Base-by-base conservation (phyloP, 64 coral and sea anemone genomes). In the Porites australiensis region DNA sequence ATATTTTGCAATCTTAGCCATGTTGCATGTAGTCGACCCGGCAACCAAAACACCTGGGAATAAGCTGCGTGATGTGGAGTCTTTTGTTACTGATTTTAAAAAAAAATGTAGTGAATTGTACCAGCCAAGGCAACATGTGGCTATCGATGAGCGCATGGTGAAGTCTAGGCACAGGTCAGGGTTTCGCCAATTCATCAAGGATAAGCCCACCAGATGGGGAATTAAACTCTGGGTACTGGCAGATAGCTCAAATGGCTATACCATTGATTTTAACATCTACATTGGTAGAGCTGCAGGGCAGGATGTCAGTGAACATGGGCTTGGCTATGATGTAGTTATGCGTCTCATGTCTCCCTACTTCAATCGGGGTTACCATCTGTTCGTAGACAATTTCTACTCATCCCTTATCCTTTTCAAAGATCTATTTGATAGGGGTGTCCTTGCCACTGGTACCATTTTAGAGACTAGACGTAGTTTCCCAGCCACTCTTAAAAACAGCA, bases 1-100 rank as follows among this genome's bases (percentile, higher is more conserved):
- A 45, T 93, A 57, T 55, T 87, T 82, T 13, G 91, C 91, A 69
- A 72, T 93, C 19, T 70, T 91, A 75, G 91, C 83, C 83, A 57
- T 93, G 49, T 93, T 93, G 74, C 91, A 93, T 79, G 91, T 93
- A 44, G 91, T 87, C 10, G 61, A 93, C 53, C 91, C 91, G 55
- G 61, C 83, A 79, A 88, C 82, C 10, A 82, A 93, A 83, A 74
- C 22, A 23, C 50, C 37, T 67, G 74, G 63, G 6, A 72, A 88
- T 67, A 93, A 93, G 62, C 50, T 93, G 8, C 54, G 80, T 46
- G 87, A 93, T 70, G 82, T 87, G 8, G 18, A 93, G 23, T 87
- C 91, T 6, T 93, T 93, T 59, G 37, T 93, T 79, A 61, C 60
- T 78, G 15, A 82, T 13, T 86, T 93, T 53, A 93, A 93, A 75